Conservation (phyloP, 2,113 vertebrate genomes). For the Apus apus region DNA sequence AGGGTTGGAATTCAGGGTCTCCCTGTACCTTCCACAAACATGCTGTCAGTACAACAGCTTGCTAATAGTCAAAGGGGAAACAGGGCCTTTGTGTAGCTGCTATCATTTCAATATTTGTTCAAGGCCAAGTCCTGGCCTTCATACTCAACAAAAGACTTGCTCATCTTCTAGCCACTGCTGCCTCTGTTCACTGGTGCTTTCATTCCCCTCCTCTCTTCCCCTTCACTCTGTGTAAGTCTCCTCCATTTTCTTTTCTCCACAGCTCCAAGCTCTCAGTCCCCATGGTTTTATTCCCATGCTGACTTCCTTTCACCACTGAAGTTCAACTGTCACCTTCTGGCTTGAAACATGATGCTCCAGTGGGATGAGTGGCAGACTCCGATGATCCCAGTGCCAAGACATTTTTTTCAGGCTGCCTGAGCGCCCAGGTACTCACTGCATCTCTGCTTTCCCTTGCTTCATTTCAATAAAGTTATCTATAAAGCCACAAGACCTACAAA, state of each 20-base stretch:
- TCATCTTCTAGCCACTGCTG: neutral
- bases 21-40: neutral
- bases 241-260: neutral
- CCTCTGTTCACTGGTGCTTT: neutral
- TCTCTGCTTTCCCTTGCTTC: neutral
- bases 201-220: neutral
- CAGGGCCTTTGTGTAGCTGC: neutral
- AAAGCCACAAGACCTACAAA: neutral
- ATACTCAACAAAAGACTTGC: neutral
- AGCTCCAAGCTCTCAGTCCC: neutral
- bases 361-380: neutral
- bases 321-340: neutral
- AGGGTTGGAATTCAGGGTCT: neutral
- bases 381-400: neutral
- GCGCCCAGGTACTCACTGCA: neutral
- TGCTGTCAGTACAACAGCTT: neutral
- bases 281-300: neutral
- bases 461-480: neutral
- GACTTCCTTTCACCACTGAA: neutral
- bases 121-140: neutral
- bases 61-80: neutral
- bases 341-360: neutral
- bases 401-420: neutral
- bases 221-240: neutral
- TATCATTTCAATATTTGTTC: neutral